Base-by-base conservation (phyloP, 2,113 vertebrate genomes). In the Melanotaenia duboulayi region DNA sequence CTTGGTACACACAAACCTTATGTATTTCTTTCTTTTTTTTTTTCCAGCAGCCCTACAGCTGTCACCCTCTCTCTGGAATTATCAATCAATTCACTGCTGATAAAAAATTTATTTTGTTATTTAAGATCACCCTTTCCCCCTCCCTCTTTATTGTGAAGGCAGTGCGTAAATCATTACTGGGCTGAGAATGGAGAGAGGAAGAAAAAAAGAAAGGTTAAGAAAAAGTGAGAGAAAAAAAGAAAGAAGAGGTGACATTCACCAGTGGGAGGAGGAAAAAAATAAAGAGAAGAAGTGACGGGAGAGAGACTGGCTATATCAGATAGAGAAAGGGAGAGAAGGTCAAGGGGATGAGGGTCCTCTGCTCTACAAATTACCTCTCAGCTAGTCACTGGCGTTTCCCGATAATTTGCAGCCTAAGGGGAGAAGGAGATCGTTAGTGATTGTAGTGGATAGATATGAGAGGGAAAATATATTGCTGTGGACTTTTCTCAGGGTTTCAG, bases 401-500 rank as follows among this genome's bases (percentile, higher is more conserved):
- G 48, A 88, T 90, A 83, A 88, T 89, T 89, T 87, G 76, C 78
- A 67, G 72, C 81, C 75, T 72, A 28, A 44, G 54, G 76, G 81
- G 81, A 81, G 76, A 60, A 59, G 69, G 49, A 69, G 85, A 85
- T 79, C 52, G 37, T 85, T 78, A 76, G 81, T 85, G 85, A 90
- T 84, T 82, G 86, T 73, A 83, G 80, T 59, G 76, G 85, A 82
- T 79, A 62, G 84, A 90, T 89, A 81, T 85, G 81, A 88, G 84
- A 80, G 49, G 74, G 52, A 54, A 68, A 71, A 85, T 87, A 84
- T 87, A 90, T 88, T 76, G 56, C 74, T 54, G 35, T 80, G 68
- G 78, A 80, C 71, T 68, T 84, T 77, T 85, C 74, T 80, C 74
- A 61, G 67, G 70, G 54, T 78, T 80, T 61, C 72, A 69, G 71